Evolutionary conservation across 2,113 vertebrate species (phyloP), one percentile per base, ranked within the genome.

Genomic region (Hiodon alosoides): DNA sequence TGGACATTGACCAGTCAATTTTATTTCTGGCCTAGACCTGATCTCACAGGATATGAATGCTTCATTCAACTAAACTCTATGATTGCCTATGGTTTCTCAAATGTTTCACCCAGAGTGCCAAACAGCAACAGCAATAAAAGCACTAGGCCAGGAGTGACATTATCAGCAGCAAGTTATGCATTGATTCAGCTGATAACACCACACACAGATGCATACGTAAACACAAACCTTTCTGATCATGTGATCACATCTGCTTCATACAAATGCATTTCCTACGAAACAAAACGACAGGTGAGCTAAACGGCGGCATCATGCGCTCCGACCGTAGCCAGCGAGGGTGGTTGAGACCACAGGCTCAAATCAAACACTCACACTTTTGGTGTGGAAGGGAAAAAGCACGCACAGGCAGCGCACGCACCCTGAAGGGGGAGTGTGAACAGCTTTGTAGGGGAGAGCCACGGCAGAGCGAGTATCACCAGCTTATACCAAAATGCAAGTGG

Each of bases 131-230:
- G 4, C 9, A 59, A 3, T 59, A 14, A 59, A 14, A 59, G 58
- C 58, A 3, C 58, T 14, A 3, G 58, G 58, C 14, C 58, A 59
- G 14, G 14, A 59, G 14, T 52, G 13, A 13, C 7, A 68, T 68
- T 14, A 68, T 68, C 48, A 4, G 31, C 31, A 10, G 66, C 11
- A 14, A 5, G 46, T 51, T 51, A 48, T 47, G 9, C 51, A 68
- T 13, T 79, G 79, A 84, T 69, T 85, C 80, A 81, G 75, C 76
- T 67, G 76, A 82, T 83, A 58, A 76, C 62, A 55, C 9, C 10
- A 54, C 31, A 13, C 52, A 65, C 47, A 52, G 51, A 55, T 51
- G 69, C 10, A 73, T 47, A 65, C 9, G 50, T 16, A 76, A 17
- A 17, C 69, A 50, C 4, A 11, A 16, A 66, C 7, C 16, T 16